Conservation (phyloP, 2,797 vertebrate genomes). For the Aplochiton taeniatus region DNA sequence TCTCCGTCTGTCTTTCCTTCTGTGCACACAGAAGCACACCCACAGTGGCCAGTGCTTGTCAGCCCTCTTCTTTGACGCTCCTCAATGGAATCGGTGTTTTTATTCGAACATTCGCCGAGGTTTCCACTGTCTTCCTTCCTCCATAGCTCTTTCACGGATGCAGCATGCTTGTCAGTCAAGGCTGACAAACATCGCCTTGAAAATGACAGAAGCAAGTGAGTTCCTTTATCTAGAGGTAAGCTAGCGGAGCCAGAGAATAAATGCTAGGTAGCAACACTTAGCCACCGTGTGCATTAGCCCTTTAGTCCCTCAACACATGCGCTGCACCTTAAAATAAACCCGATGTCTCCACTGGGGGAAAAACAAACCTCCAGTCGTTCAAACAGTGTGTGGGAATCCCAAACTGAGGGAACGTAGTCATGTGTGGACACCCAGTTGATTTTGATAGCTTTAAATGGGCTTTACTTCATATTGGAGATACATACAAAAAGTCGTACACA, state of each 20-base stretch:
- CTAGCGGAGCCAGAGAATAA: too few species aligned
- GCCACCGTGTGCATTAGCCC: constrained; percentile 33
- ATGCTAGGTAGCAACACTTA: constrained; percentile 11
- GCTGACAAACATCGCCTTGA: too few species aligned
- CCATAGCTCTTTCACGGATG: too few species aligned
- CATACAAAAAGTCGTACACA: constrained; percentile 51
- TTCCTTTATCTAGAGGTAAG: too few species aligned
- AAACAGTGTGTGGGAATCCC: constrained; percentile 10
- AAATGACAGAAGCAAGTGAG: too few species aligned
- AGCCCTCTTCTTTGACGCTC: too few species aligned
- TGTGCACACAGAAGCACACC: neutral
- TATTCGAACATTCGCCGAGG: too few species aligned
- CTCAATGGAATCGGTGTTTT: too few species aligned
- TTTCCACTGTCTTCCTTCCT: too few species aligned
- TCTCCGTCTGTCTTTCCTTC: neutral
- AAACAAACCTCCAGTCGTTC: constrained; percentile 74
- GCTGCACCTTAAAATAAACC: constrained; percentile 49
- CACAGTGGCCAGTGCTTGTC: constrained; percentile 5
- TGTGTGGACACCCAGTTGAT: neutral
- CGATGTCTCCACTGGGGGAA: constrained; percentile 47
- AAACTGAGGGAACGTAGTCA: constrained; percentile 13
- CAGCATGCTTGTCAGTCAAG: too few species aligned
- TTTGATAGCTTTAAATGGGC: constrained; percentile 1
- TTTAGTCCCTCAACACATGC: constrained; percentile 53
- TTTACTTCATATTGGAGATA: constrained; percentile 69